phyloP scores from a whole-genome alignment of 1,140 invertebrate species.

The Cyclina sinensis region DNA sequence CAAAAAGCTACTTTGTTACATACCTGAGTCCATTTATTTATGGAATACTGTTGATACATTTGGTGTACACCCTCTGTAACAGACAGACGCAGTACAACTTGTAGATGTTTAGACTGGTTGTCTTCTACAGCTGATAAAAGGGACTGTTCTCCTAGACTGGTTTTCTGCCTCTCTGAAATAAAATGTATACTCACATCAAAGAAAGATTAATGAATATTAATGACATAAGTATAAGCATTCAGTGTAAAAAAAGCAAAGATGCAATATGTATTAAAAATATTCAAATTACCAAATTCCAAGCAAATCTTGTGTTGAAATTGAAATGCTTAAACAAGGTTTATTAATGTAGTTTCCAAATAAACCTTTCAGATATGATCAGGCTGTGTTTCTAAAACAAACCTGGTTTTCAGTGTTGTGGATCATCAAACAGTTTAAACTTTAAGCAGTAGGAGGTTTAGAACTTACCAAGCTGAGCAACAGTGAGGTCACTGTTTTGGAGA shows the following conservation, averaged over 20 bases:
- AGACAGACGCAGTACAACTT: constrained; percentile 21
- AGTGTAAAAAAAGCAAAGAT: too few species aligned
- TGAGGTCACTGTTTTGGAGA: constrained; percentile 17
- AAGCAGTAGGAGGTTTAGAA: too few species aligned
- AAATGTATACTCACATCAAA: not conserved
- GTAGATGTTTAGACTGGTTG: constrained; percentile 10
- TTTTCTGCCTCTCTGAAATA: not conserved
- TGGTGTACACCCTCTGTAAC: not conserved
- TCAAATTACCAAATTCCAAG: too few species aligned
- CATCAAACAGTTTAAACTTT: too few species aligned
- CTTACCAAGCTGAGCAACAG: not conserved
- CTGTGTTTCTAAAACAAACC: too few species aligned
- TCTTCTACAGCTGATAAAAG: not conserved
- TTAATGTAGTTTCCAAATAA: not conserved
- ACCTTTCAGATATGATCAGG: too few species aligned
- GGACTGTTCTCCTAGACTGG: not conserved
- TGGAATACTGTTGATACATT: not conserved
- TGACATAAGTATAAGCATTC: too few species aligned
- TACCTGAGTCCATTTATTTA: constrained; percentile 20
- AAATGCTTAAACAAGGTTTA: not conserved
- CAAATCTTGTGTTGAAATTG: not conserved
- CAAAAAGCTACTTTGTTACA: too few species aligned
- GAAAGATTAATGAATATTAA: too few species aligned
- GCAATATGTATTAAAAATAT: not conserved
- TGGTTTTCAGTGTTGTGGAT: too few species aligned